These are phyloP conservation scores for Acutogordius australiensis DNA, from an alignment of 2,888 invertebrate species.

Conservation along the genomic window DNA sequence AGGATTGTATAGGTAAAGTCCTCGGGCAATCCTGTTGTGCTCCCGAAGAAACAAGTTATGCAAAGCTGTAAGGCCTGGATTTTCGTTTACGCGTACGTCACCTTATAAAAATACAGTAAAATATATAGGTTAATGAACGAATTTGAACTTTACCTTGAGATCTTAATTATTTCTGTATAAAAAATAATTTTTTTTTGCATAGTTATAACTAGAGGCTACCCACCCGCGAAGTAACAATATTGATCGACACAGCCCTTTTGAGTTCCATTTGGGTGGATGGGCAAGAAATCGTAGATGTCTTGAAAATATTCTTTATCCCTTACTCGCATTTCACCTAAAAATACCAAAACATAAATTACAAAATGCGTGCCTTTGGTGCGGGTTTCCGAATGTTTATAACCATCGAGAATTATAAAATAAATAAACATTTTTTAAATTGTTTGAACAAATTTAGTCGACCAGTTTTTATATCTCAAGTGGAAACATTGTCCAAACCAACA, in stretches of 20 bases:
- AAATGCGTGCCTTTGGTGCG: too few relatives aligned
- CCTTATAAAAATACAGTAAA: not conserved
- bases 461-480: too few relatives aligned
- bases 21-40: conserved; percentile 63
- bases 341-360: too few relatives aligned
- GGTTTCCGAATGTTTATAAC: too few relatives aligned
- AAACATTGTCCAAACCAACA: too few relatives aligned
- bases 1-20: conserved; percentile 46
- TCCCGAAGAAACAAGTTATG: conserved; percentile 47
- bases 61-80: conserved; percentile 30
- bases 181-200: too few relatives aligned
- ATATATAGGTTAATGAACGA: conserved; percentile 39
- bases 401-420: too few relatives aligned
- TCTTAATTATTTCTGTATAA: too few relatives aligned
- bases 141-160: too few relatives aligned
- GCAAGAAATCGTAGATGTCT: not conserved
- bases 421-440: too few relatives aligned
- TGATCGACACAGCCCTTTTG: not conserved
- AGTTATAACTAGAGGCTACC: too few relatives aligned
- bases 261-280: not conserved
- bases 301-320: not conserved
- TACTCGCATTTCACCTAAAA: conserved; percentile 2
- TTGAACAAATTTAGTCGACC: too few relatives aligned
- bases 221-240: not conserved
- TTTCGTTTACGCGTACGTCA: conserved; percentile 15